Evolutionary conservation across 2,113 vertebrate genomes (phyloP), one percentile per base, ranked within the genome.

Genomic region (Coptodon rendalli): DNA sequence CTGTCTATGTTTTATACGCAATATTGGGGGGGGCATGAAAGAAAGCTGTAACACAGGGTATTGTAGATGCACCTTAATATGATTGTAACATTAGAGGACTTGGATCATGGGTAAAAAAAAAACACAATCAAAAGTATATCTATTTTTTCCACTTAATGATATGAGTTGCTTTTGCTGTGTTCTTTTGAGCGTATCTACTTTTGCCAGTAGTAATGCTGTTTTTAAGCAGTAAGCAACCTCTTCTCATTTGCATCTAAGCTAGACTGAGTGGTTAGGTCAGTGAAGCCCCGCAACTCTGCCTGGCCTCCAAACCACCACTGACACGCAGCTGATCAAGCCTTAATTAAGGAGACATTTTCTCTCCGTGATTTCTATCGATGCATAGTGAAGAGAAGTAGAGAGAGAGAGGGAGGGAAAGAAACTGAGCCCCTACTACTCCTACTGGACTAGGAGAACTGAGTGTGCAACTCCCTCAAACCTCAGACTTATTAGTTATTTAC

Each of bases 291-390:
- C 85, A 83, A 81, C 89, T 92, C 92, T 80, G 88, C 76, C 91
- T 90, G 86, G 90, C 82, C 56, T 90, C 93, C 95, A 97, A 98
- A 98, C 96, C 96, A 95, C 95, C 95, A 96, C 97, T 98, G 97
- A 98, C 97, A 34, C 95, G 95, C 95, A 97, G 96, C 97, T 98
- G 98, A 98, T 99, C 97, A 98, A 96, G 96, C 96, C 96, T 97
- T 99, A 98, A 98, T 99, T 98, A 98, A 97, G 96, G 96, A 97
- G 97, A 98, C 97, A 98, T 99, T 99, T 98, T 99, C 98, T 98
- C 96, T 92, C 96, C 87, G 97, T 98, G 98, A 99, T 98, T 97
- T 97, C 97, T 98, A 98, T 98, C 96, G 98, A 99, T 97, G 97
- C 97, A 95, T 95, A 86, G 95, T 89, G 85, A 88, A 95, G 90